Conservation (phyloP, 2,888 invertebrate species). For the Scaptomyza parva region DNA sequence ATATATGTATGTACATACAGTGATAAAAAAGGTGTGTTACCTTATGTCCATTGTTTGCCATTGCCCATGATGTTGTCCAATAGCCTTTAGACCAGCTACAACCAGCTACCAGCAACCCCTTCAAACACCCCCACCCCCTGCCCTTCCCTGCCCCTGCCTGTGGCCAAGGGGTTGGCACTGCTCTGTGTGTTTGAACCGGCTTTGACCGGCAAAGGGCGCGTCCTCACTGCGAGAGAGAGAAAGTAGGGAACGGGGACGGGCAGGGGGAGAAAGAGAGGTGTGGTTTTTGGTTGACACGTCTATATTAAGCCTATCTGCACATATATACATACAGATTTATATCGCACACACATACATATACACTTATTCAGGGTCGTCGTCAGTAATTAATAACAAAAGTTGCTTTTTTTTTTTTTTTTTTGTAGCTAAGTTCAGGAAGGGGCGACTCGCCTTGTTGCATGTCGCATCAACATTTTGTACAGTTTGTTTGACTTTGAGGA, state of each 20-base stretch:
- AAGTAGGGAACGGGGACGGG: not conserved
- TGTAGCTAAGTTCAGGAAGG: no score
- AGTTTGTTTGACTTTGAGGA: not conserved
- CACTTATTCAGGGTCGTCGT: constrained; percentile 7
- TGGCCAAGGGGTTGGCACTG: constrained; percentile 34
- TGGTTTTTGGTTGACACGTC: constrained; percentile 20
- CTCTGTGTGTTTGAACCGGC: constrained; percentile 1
- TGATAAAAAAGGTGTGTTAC: constrained; percentile 62
- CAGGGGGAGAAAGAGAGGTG: not conserved
- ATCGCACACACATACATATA: not conserved
- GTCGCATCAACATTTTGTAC: not conserved
- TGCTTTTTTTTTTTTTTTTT: constrained; percentile 40
- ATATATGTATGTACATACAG: constrained; percentile 1
- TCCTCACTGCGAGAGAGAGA: constrained; percentile 2
- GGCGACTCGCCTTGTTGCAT: constrained; percentile 20
- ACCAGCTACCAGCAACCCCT: constrained; percentile 9
- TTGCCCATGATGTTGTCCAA: no score
- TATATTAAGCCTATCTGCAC: constrained; percentile 47
- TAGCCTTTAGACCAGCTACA: constrained; percentile 15
- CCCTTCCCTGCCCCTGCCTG: not conserved
- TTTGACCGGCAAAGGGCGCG: constrained; percentile 42
- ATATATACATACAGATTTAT: constrained; percentile 21
- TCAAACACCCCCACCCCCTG: not conserved
- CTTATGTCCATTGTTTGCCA: constrained; percentile 56
- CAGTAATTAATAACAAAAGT: constrained; percentile 56